phyloP scores from a whole-genome alignment of 2,797 vertebrate species.

The Chiropotes sagulatus region DNA sequence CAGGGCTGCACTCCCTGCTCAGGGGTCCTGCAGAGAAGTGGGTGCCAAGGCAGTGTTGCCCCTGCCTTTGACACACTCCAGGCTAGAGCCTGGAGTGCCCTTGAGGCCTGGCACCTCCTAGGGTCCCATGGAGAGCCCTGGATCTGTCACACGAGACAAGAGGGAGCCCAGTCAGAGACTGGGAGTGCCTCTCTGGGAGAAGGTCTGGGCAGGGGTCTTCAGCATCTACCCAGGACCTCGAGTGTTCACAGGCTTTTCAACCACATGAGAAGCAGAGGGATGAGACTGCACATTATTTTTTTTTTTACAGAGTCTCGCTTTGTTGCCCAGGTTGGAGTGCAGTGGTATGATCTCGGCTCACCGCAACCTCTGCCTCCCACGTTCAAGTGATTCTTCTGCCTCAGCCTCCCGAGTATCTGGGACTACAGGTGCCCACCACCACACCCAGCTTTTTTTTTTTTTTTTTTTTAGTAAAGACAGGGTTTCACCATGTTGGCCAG shows the following conservation, averaged over 20 bases:
- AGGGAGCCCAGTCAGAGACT: fast-evolving
- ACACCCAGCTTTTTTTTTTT: too few relatives aligned
- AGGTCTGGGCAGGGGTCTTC: not conserved
- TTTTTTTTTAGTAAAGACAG: too few relatives aligned
- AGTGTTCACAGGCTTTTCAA: not conserved
- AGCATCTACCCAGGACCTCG: fast-evolving
- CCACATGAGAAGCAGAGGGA: too few relatives aligned
- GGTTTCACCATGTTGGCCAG: too few relatives aligned
- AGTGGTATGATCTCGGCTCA: too few relatives aligned
- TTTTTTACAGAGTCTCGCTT: too few relatives aligned
- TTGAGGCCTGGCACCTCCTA: not conserved
- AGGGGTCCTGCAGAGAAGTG: fast-evolving
- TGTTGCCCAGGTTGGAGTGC: too few relatives aligned
- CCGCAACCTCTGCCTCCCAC: too few relatives aligned
- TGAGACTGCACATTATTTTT: too few relatives aligned
- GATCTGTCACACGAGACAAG: fast-evolving
- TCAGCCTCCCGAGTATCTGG: too few relatives aligned
- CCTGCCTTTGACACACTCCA: fast-evolving
- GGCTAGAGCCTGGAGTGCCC: not conserved
- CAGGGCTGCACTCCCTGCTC: not conserved
- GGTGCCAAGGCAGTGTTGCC: fast-evolving
- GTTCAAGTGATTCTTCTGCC: too few relatives aligned
- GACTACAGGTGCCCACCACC: too few relatives aligned
- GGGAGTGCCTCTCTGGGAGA: not conserved
- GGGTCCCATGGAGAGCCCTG: not conserved